Conservation (phyloP, 2,888 invertebrate genomes). For the Sinodicranocentrus sp. region DNA sequence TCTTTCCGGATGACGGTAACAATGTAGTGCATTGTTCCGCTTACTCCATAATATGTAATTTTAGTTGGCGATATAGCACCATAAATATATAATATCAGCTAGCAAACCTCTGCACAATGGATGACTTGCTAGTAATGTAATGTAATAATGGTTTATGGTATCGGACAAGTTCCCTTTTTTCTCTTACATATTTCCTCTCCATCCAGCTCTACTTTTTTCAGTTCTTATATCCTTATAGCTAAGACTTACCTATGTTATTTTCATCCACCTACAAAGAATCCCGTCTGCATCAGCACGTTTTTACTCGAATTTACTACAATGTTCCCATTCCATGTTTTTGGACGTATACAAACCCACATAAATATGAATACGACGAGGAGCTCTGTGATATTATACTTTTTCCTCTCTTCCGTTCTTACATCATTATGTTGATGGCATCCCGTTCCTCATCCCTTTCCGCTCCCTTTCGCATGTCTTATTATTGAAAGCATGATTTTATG, state of each 20-base stretch:
- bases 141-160: slow-evolving; percentile 5
- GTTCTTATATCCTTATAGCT: no score
- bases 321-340: neutral
- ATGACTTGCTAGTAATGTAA: neutral
- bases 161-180: neutral
- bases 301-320: neutral
- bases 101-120: no score
- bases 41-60: slow-evolving; percentile 3
- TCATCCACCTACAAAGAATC: no score
- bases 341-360: neutral
- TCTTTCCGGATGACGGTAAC: neutral
- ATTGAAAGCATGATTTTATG: slow-evolving; percentile 44
- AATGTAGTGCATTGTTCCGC: neutral
- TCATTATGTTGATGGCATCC: slow-evolving; percentile 36
- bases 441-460: slow-evolving; percentile 40
- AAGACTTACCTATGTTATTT: no score
- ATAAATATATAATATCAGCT: no score
- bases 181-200: neutral
- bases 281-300: slow-evolving; percentile 16
- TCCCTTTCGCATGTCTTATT: slow-evolving; percentile 40
- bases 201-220: no score
- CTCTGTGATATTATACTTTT: slow-evolving; percentile 9
- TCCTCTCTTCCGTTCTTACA: slow-evolving; percentile 13
- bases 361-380: neutral
- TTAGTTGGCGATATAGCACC: neutral